phyloP scores from a whole-genome alignment of 2,113 vertebrate species.

The Apeltes quadracus region DNA sequence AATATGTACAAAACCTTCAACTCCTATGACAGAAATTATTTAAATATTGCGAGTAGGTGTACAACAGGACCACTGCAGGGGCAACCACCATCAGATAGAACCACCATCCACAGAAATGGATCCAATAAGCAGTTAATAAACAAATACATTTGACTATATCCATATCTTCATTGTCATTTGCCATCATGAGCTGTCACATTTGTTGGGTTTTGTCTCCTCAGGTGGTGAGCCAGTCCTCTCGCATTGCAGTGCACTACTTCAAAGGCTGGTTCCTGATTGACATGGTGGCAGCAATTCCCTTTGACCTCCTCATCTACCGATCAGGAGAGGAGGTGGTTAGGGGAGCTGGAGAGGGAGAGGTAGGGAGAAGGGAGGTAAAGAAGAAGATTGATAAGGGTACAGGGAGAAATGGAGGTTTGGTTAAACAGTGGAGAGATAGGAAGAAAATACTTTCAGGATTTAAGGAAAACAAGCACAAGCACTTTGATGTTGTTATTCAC shows the following conservation, averaged over 20 bases:
- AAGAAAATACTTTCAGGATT: background rate
- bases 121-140: too few relatives aligned
- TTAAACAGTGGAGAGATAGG: background rate
- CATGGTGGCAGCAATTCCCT: slow-evolving; percentile 93
- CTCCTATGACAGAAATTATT: too few relatives aligned
- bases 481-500: background rate
- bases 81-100: too few relatives aligned
- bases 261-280: slow-evolving; percentile 96
- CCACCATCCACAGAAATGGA: too few relatives aligned
- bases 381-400: background rate
- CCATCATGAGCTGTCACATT: background rate
- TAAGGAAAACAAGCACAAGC: background rate
- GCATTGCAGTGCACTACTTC: slow-evolving; percentile 91
- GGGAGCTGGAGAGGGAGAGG: slow-evolving; percentile 47
- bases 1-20: too few relatives aligned
- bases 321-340: slow-evolving; percentile 87
- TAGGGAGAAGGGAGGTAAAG: slow-evolving; percentile 20
- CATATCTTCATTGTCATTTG: background rate
- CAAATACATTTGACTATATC: background rate
- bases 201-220: background rate
- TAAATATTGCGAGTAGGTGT: too few relatives aligned
- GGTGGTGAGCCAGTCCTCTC: slow-evolving; percentile 88
- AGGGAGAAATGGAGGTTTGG: background rate
- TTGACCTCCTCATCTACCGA: slow-evolving; percentile 90
- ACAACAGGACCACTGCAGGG: too few relatives aligned